Conservation (phyloP, 2,888 invertebrate genomes). For the Tenthredo distinguenda region DNA sequence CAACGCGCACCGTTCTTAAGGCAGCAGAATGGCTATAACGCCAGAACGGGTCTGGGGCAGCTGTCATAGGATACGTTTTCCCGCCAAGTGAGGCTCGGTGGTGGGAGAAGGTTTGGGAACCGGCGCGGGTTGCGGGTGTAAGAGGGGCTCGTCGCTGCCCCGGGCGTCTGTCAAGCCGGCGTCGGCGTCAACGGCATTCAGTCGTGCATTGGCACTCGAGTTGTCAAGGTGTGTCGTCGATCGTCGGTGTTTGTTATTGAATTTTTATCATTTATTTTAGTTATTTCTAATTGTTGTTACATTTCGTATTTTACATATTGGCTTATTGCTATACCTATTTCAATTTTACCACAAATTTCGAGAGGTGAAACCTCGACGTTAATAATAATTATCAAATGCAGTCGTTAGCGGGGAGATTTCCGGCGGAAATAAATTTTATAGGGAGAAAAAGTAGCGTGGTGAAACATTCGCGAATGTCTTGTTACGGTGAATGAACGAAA, state of each 20-base stretch:
- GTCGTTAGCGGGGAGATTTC: conserved; percentile 14
- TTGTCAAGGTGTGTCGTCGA: conserved; percentile 46
- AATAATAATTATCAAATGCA: conserved; percentile 47
- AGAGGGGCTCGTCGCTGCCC: conserved; percentile 54
- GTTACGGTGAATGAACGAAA: conserved; percentile 51
- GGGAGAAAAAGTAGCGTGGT: conserved; percentile 35
- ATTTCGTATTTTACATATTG: not conserved
- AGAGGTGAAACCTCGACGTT: not conserved
- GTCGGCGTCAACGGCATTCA: conserved; percentile 63
- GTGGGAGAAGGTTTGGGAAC: conserved; percentile 52
- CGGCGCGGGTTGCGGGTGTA: conserved; percentile 52
- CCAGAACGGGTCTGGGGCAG: conserved; percentile 53
- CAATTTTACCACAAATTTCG: not conserved
- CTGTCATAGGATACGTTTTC: conserved; percentile 64
- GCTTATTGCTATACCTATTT: too few relatives aligned
- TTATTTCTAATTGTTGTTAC: not conserved
- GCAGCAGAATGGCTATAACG: conserved; percentile 32
- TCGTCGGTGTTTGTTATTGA: conserved; percentile 30
- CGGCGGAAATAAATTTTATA: conserved; percentile 24
- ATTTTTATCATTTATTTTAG: conserved; percentile 13
- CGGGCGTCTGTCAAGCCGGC: conserved; percentile 66
- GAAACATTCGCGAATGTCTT: conserved; percentile 53
- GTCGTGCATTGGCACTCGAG: conserved; percentile 64
- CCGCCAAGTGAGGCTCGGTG: conserved; percentile 64
- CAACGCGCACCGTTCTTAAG: conserved; percentile 8